Base-by-base conservation (phyloP, 2,113 vertebrate species). In the Menura novaehollandiae region DNA sequence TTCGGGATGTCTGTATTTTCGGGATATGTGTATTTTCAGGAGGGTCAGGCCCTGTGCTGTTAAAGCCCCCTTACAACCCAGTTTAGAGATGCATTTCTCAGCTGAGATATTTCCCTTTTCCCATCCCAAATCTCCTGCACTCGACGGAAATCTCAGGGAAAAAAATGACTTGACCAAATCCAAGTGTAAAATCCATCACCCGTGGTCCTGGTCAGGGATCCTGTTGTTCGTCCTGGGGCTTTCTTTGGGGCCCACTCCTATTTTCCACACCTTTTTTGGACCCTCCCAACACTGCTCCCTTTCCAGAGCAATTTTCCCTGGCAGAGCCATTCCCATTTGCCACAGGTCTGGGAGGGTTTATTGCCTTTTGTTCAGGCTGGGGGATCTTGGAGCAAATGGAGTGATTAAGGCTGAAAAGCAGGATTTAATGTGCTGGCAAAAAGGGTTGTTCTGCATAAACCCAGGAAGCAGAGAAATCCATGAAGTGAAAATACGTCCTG, bases 121-220 rank as follows among this genome's bases (percentile, higher is more conserved):
- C 1, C 46, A 13, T 20, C 58, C 69, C 1, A 24, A 55, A 64
- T 1, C 37, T 46, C 5, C 0, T 6, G 10, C 14, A 1, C 37
- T 3, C 19, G 20, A 2, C 43, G 75, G 52, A 19, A 9, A n/a
- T 15, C 81, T 43, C 13, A 2, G 76, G 9, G n/a, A 23, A 16
- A 4, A 30, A 30, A 22, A 35, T 7, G 62, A 39, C 22, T 4
- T 24, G 33, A 27, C 39, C 9, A 0, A 56, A 39, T 7, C 77
- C 72, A 15, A 6, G 64, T 18, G 32, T 9, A 18, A 46, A 60
- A 39, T 39, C 44, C 56, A 41, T 41, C 39, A 41, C 39, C 39
- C 39, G 39, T 41, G 39, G 39, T 13, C 44, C 44, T 17, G 49
- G 27, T 3, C 3, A 19, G 24, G 66, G 60, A 24, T 22, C 23